Base-by-base conservation (phyloP, 2,888 invertebrate species). In the Cenopis cana region DNA sequence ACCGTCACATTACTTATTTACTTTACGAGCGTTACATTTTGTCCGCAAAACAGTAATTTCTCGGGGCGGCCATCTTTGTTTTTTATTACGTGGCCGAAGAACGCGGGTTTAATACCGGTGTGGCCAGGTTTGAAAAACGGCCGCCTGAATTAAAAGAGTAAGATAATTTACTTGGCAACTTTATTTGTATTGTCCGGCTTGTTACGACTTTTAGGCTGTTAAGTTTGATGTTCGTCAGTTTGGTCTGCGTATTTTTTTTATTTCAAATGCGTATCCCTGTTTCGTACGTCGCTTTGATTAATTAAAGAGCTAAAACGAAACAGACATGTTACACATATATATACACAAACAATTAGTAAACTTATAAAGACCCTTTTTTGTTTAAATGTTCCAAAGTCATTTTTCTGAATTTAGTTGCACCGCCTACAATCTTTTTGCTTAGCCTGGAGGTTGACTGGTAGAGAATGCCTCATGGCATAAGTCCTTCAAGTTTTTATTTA, bases 1-100 rank as follows among this genome's bases (percentile, higher is more conserved):
- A 59, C 24, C 24, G 41, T 36, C 59, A 24, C 18, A 29, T 64
- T 38, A 64, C 64, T 64, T 64, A 64, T 64, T 64, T 54, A 64
- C 54, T 54, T 54, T 64, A 64, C 38, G 64, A 64, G 36, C 61
- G 41, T 36, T 52, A 38, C 38, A 38, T 60, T 60, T 60, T 62
- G 29, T 50, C 33, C 50, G 61, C 50, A 17, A 64, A n/a, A 38
- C 10, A 33, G 10, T 20, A 20, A 46, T 46, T 46, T 46, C 46
- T 18, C 29, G 9, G 49, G n/a, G 9, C 54, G 12, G 49, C 61
- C 50, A 49, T 50, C 61, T 61, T 61, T 61, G 29, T 50, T 33
- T 61, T 59, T 50, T 49, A 49, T 29, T 49, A 59, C 59, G 38
- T 59, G 59, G 20, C 33, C 46, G 41, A 4, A 5, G 41, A 12